Percentiles rank a stretch among this genome's conserved stretches.
phyloP scores from a whole-genome alignment of 2,888 invertebrate species.

The Crematogaster levior region DNA sequence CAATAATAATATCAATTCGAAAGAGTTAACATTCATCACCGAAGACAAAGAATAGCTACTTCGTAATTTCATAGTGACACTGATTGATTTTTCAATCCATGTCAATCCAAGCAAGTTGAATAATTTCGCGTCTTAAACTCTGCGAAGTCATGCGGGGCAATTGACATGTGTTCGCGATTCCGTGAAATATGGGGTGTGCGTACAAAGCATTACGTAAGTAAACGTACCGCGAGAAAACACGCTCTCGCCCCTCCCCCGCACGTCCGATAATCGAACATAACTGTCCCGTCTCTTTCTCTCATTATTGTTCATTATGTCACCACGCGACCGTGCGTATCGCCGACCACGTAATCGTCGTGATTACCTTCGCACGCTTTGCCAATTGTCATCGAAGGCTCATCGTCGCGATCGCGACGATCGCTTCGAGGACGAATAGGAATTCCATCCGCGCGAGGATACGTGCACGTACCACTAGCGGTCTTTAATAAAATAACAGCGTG shows the following conservation, averaged over 20 bases:
- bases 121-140: conserved; percentile 8
- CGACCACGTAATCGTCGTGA: conserved; percentile 70
- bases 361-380: conserved; percentile 72
- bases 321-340: conserved; percentile 57
- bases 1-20: neutral
- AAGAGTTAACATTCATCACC: neutral
- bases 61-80: neutral
- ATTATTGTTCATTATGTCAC: conserved; percentile 69
- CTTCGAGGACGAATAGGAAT: conserved; percentile 69
- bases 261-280: conserved; percentile 70
- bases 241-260: conserved; percentile 18
- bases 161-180: conserved; percentile 41
- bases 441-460: conserved; percentile 57
- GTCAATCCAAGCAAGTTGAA: neutral
- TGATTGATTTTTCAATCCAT: conserved; percentile 5
- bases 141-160: conserved; percentile 40
- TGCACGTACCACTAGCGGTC: conserved; percentile 62
- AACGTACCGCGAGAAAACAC: conserved; percentile 62
- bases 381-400: conserved; percentile 67
- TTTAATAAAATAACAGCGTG: conserved; percentile 79
- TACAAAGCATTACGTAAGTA: conserved; percentile 59
- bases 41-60: neutral
- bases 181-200: conserved; percentile 44
- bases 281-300: conserved; percentile 71
- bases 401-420: conserved; percentile 43